Base-by-base conservation (phyloP, 2,797 vertebrate genomes). In the Hydrocynus forskahlii region DNA sequence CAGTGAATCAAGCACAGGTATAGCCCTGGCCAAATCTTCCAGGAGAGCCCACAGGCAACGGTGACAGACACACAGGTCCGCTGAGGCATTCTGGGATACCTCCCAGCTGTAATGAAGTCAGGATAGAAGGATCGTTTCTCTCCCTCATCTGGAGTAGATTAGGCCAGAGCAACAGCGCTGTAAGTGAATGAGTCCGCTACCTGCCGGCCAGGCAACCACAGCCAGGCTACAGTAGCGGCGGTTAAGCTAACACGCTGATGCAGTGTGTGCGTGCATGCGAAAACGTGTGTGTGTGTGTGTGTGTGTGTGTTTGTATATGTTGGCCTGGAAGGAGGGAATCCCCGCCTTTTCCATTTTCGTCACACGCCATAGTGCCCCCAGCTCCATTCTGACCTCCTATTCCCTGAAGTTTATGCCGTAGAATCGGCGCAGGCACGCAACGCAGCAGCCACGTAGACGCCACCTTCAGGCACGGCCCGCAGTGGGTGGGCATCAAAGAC, bases 181-280 rank as follows among this genome's bases (percentile, higher is more conserved):
- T 91, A 93, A 92, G 91, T 94, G 92, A 93, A 93, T 88, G 91
- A 90, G 93, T 93, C 92, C 90, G 89, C 87, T 91, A 93, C 92
- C 91, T 93, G 89, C 88, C 90, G 90, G 88, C 89, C 89, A 89
- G 91, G 84, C 91, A 89, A 93, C 92, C 92, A 91, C 90, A 92
- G 86, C 75, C 80, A 72, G 57, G 57, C 82, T 68, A 85, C 84
- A 73, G 83, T 86, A 84, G 81, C 83, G 48, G 67, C 55, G 75
- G 76, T 84, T 83, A 84, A 83, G 83, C 83, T 52, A 82, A 82
- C 82, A 87, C 75, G 52, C 52, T 68, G 9, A 69, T 43, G 25
- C 48, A 17, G 40, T 75, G 59, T 83, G 66, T 76, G 74, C 64
- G 72, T 76, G 72, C 75, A 74, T 71, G 82, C 66, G 57, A 79